Evolutionary conservation across 2,888 invertebrate genomes (phyloP), one percentile per base, ranked within the genome.

Genomic region (Alcis repandata): DNA sequence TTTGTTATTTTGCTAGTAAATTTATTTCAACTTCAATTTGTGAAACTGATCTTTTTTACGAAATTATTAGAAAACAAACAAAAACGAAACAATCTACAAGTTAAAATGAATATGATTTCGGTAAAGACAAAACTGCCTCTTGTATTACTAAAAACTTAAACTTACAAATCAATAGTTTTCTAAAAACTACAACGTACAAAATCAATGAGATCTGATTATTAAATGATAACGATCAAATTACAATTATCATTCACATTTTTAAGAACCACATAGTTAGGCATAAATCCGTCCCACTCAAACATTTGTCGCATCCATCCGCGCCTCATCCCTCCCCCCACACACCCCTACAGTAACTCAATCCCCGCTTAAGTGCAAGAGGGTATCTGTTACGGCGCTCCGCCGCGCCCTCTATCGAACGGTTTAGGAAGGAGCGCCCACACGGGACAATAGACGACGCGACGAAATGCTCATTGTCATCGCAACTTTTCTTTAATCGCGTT

Each of bases 281-380:
- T 27, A 53, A 2, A 40, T 32, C 36, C 10, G 22, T 22, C 11
- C 1, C 40, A 22, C 7, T 7, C 36, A 20, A 45, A n/a, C n/a
- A 17, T 13, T 6, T 11, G 41, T 20, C 71, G 27, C 58, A 15
- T 74, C 79, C 81, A 45, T 40, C 33, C 59, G 6, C 41, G 10
- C 38, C 33, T 27, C 40, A 53, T 70, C 72, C 61, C 49, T 63
- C 74, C 70, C 67, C 53, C 53, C 43, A 59, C 71, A 60, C 8
- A 61, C 43, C 53, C 46, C 60, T 71, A 57, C 61, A 59, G 76
- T 79, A 83, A 84, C 79, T 73, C 75, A 71, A 83, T 74, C 73
- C 77, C 73, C 73, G 70, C 71, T 74, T 81, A 78, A 84, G 83
- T 84, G 84, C 82, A 76, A 73, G 76, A 73, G 75, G 77, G 79